Conservation (phyloP, 2,888 invertebrate species). For the Panopea generosa region DNA sequence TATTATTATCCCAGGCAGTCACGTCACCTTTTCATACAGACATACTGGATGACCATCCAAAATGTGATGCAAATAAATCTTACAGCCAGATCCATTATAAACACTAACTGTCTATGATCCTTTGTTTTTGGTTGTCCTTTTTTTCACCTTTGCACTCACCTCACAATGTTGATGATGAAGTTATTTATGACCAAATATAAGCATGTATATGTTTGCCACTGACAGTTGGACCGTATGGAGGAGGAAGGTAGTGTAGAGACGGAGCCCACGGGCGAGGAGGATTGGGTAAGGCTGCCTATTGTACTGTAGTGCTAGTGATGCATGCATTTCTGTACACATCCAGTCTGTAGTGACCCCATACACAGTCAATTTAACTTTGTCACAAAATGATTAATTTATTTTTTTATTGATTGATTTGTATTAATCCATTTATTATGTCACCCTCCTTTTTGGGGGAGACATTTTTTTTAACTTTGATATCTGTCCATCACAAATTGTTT, state of each 20-base stretch:
- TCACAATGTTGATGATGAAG: too few species aligned
- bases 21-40: too few species aligned
- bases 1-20: too few species aligned
- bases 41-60: too few species aligned
- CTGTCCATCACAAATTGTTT: not conserved
- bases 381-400: too few species aligned
- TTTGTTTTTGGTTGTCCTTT: too few species aligned
- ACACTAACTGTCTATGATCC: too few species aligned
- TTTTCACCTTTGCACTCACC: too few species aligned
- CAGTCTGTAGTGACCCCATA: not conserved
- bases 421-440: not conserved
- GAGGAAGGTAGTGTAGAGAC: constrained; percentile 10
- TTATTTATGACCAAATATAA: not conserved
- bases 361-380: too few species aligned
- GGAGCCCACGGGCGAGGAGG: constrained; percentile 28
- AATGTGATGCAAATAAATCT: too few species aligned
- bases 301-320: constrained; percentile 33
- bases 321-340: constrained; percentile 22
- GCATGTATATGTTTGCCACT: not conserved
- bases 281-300: constrained; percentile 56
- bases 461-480: not conserved
- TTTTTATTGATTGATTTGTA: too few species aligned
- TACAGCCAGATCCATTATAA: too few species aligned
- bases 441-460: not conserved
- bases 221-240: not conserved